Percentiles rank a stretch among this genome's conserved stretches.
Evolutionary conservation across 2,797 vertebrate genomes (phyloP).

Genomic region (Gallirallus australis): DNA sequence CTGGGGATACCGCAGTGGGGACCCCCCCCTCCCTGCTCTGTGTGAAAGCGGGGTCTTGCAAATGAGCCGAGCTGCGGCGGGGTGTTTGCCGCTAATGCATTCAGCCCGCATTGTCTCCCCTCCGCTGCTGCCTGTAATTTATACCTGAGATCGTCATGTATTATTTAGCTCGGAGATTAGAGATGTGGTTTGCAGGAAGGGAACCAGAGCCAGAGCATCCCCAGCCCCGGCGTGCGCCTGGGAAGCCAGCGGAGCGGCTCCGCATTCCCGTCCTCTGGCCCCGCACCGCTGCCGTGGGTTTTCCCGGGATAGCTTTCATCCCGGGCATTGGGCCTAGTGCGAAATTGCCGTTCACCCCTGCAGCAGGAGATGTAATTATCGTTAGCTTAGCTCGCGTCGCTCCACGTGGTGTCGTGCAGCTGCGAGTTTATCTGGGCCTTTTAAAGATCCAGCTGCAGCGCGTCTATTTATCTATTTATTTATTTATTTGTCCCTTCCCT

Average conservation of each 20-base stretch:
- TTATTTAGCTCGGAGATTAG: background rate
- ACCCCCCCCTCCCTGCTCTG: background rate
- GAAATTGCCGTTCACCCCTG: constrained; percentile 37
- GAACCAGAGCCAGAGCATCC: background rate
- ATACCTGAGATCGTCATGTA: background rate
- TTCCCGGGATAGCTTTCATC: constrained; percentile 3
- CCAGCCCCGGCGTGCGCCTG: background rate
- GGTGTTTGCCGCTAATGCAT: background rate
- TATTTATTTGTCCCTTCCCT: too few species aligned
- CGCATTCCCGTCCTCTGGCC: fast-evolving
- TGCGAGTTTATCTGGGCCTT: constrained; percentile 33
- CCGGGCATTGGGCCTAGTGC: background rate
- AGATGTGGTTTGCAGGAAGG: background rate
- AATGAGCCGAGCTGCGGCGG: background rate
- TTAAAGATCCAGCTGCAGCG: constrained; percentile 22
- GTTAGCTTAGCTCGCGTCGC: constrained; percentile 46
- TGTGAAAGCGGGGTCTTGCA: background rate
- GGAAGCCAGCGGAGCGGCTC: background rate
- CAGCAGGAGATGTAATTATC: constrained; percentile 59
- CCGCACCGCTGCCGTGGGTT: fast-evolving
- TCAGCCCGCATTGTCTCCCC: background rate
- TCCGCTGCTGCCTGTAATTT: background rate
- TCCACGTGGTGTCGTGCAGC: constrained; percentile 38
- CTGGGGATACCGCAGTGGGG: background rate
- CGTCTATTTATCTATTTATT: background rate